A percentile compares a stretch with the other conserved stretches of the same genome.
phyloP scores from a whole-genome alignment of 92 coral and sea anemone species.

The Epizoanthus stellaris region DNA sequence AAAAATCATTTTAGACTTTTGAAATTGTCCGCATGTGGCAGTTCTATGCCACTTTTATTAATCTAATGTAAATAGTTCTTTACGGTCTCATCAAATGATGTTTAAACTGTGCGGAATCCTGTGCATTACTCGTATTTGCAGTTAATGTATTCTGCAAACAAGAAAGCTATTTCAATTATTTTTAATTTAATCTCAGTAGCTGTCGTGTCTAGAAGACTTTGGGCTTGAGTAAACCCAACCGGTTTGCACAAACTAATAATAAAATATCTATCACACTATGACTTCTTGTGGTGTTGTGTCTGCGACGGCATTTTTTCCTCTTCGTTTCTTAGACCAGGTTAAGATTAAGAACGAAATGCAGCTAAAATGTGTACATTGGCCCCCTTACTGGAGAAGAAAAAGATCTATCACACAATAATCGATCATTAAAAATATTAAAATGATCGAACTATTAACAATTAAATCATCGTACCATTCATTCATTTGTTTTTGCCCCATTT shows the following conservation, averaged over 20 bases:
- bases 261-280: background rate
- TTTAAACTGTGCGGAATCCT: background rate
- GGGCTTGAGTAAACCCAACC: background rate
- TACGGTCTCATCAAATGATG: background rate
- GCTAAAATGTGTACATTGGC: background rate
- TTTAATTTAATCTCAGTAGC: background rate
- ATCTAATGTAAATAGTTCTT: background rate
- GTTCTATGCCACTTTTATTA: background rate
- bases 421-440: no score
- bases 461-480: no score
- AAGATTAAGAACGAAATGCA: background rate
- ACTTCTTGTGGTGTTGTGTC: background rate
- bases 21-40: background rate
- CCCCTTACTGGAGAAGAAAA: background rate
- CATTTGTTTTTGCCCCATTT: no score
- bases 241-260: background rate
- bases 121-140: background rate
- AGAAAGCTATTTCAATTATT: background rate
- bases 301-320: background rate
- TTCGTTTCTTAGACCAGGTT: background rate
- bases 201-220: background rate
- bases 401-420: background rate
- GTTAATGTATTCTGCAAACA: background rate
- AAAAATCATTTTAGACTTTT: background rate
- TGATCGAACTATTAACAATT: no score